phyloP scores from a whole-genome alignment of 2,113 vertebrate genomes.

The Brienomyrus brachyistius region DNA sequence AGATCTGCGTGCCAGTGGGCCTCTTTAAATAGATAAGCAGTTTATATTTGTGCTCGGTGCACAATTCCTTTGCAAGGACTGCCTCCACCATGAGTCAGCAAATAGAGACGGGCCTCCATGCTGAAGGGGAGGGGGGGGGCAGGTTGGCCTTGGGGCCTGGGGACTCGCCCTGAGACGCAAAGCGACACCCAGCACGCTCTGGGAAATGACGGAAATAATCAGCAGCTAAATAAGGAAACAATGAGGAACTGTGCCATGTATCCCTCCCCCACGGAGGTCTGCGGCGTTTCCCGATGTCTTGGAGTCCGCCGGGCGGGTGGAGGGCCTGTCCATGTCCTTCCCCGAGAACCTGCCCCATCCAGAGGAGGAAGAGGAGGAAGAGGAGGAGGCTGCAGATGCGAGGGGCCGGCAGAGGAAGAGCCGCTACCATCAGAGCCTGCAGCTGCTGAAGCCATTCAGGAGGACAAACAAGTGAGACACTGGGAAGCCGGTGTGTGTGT shows the following conservation, averaged over 20 bases:
- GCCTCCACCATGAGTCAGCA: conserved; percentile 46
- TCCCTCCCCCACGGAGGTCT: conserved; percentile 25
- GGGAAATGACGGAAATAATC: neutral
- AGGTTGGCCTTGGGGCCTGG: neutral
- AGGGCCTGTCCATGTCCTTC: conserved; percentile 55
- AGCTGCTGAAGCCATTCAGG: conserved; percentile 69
- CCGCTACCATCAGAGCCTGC: conserved; percentile 63
- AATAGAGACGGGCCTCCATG: conserved; percentile 5
- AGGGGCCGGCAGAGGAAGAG: conserved; percentile 44
- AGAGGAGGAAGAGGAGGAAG: conserved; percentile 49
- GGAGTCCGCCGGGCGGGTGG: conserved; percentile 52
- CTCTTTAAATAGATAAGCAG: conserved; percentile 69
- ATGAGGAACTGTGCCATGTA: neutral
- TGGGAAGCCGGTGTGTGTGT: neutral
- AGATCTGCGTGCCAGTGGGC: conserved; percentile 33
- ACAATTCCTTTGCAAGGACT: conserved; percentile 37
- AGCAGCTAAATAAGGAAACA: neutral
- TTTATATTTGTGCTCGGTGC: conserved; percentile 41
- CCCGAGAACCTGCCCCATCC: conserved; percentile 41
- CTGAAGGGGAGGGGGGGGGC: neutral
- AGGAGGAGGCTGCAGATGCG: conserved; percentile 18
- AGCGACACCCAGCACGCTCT: neutral
- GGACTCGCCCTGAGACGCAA: neutral
- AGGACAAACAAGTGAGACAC: conserved; percentile 65
- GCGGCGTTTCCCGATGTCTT: conserved; percentile 58